Evolutionary conservation across 1,140 invertebrate species (phyloP).

Genomic region (Cotesia typhae): DNA sequence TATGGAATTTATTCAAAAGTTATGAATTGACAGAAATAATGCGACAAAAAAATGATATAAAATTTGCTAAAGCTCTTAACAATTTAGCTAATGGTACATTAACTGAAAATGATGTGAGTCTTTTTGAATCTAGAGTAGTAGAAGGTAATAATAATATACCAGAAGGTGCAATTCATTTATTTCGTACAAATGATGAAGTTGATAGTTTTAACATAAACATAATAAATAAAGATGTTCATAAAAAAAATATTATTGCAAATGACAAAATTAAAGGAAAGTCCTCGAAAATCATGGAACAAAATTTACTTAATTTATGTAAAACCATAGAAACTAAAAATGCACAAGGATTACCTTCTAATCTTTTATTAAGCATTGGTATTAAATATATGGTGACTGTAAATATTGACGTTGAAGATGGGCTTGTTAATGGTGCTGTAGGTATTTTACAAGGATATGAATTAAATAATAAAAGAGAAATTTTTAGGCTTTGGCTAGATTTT

Average conservation of each 20-base stretch:
- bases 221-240: conserved; percentile 25
- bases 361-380: conserved; percentile 31
- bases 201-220: conserved; percentile 30
- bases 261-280: conserved; percentile 17
- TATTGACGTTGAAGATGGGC: conserved; percentile 39
- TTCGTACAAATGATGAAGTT: conserved; percentile 26
- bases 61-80: conserved; percentile 43
- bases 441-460: conserved; percentile 9
- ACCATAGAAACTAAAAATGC: neutral
- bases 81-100: conserved; percentile 37
- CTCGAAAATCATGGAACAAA: conserved; percentile 4
- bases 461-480: conserved; percentile 9
- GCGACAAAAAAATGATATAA: conserved; percentile 45
- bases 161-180: conserved; percentile 33
- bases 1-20: conserved; percentile 43
- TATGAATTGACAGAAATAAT: conserved; percentile 47
- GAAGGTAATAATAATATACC: conserved; percentile 15
- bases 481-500: conserved; percentile 30
- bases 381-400: conserved; percentile 35
- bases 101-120: conserved; percentile 28
- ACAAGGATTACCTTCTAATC: conserved; percentile 24
- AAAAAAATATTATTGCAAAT: neutral
- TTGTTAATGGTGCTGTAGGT: conserved; percentile 37
- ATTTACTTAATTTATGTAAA: neutral
- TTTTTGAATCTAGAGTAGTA: conserved; percentile 33